Evolutionary conservation across 2,797 vertebrate species (phyloP), one percentile per base, ranked within the genome.

Genomic region (Pantherophis vulpinus): DNA sequence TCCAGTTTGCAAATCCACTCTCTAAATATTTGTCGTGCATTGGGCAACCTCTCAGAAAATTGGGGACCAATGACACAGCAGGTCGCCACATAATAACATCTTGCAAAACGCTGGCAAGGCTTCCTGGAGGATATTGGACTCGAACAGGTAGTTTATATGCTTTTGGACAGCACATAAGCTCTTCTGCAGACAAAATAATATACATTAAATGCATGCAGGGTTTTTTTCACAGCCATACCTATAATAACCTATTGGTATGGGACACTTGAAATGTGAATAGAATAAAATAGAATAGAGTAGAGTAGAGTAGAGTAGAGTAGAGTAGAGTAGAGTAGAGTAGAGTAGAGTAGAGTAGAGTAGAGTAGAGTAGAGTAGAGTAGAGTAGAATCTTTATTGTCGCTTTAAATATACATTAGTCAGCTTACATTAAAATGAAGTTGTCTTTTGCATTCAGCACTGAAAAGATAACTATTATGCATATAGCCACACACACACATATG

Each of bases 1-100:
- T 98, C 98, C 98, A 98, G 61, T 91, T 95, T 27, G 95, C 96
- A 96, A 99, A 99, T 54, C 97, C 1, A 37, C 97, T 96, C 79
- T 97, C 94, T 10, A 97, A 95, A 96, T 99, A 99, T 90, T 95
- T 92, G 2, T 96, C 96, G 94, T 98, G 98, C 87, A 98, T 97
- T 89, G 97, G 97, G 92, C 98, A 74, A 27, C 98, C 99, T 11
- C 94, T 95, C 91, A 98, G 96, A 96, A 98, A 99, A 96, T 99
- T 99, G 94, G 97, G 98, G 88, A 97, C 98, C 94, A 98, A 96
- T 88, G 98, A 98, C 94, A 97, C 97, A 2, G 98, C 97, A 79
- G 97, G 94, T 25, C 98, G 97, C 86, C 96, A 79, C 87, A 96
- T 98, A 74, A 97, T 94, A 51, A 98, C 42, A 4, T 97, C 96